These are phyloP conservation scores for Chrysemys picta DNA, from an alignment of 2,113 vertebrate genomes.

Conservation along the genomic window DNA sequence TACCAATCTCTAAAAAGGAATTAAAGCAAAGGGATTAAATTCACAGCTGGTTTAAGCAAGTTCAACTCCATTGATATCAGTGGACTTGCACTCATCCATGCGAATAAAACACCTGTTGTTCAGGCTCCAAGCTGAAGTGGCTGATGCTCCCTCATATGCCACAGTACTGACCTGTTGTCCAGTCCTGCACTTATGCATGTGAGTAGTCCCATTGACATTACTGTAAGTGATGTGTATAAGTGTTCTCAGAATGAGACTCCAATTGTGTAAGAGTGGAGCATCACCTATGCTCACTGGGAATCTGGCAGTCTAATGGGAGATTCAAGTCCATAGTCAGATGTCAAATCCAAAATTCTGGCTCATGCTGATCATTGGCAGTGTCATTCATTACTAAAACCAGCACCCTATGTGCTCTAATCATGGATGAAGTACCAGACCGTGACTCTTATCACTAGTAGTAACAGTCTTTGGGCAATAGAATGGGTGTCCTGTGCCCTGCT, in stretches of 20 bases:
- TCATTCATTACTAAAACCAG: neutral
- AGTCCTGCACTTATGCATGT: neutral
- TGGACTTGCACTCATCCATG: neutral
- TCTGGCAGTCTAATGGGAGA: neutral
- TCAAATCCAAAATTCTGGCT: neutral
- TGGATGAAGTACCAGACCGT: neutral
- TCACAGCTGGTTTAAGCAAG: neutral
- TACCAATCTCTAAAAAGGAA: neutral
- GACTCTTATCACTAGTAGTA: neutral
- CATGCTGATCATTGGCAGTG: neutral
- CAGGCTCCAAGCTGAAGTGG: neutral
- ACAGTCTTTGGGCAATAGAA: neutral
- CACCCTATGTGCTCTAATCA: neutral
- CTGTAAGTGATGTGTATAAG: neutral
- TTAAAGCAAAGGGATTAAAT: neutral
- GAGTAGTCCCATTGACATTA: neutral
- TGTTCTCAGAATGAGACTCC: neutral
- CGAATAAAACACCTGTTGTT: neutral
- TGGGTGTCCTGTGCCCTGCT: neutral
- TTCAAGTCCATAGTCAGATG: neutral
- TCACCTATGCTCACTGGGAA: neutral
- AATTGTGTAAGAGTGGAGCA: neutral
- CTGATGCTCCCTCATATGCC: neutral
- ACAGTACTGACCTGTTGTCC: neutral
- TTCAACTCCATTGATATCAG: neutral